Evolutionary conservation across 2,113 vertebrate genomes (phyloP), one percentile per base, ranked within the genome.

Genomic region (Etheostoma spectabile): DNA sequence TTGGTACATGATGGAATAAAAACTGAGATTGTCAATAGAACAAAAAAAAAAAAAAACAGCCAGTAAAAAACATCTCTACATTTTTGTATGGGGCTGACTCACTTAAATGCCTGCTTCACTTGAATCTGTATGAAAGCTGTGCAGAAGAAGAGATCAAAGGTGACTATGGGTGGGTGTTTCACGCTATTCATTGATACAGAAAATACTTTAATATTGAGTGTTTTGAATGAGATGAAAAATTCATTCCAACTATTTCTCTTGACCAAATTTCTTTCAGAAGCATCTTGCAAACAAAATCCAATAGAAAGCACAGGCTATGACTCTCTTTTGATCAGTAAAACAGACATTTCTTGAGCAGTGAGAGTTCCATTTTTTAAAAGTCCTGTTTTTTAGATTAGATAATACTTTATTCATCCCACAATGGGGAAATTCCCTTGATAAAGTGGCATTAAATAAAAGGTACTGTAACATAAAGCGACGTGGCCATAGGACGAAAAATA

Each of bases 151-250:
- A 88, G 80, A 77, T 63, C 90, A 85, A 77, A 83, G 86, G 82
- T 83, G 79, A 77, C 24, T 42, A 18, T 67, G 52, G 42, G 90
- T 86, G 87, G 92, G 89, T 51, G 90, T 85, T 82, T 82, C 60
- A 27, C 69, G 79, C 84, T 85, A 64, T 92, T 89, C 89, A 93
- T 91, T 91, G 81, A 91, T 74, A 74, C 49, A 67, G 66, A 80
- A 83, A 62, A 69, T 24, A 81, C 72, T 72, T 64, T 16, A 72
- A 77, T 68, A 78, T 30, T 52, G 18, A 72, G 48, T 14, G 64
- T 88, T 87, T 85, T 91, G 80, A 91, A 91, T 88, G 87, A 82
- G 73, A 14, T 45, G 52, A 75, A 45, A 65, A 60, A 68, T 83
- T 71, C 5, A 73, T 35, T 80, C 45, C 24, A 42, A 38, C 49